Percentiles rank a stretch among this genome's conserved stretches.
phyloP scores from a whole-genome alignment of 2,797 vertebrate genomes.

The Cirrhinus molitorella region DNA sequence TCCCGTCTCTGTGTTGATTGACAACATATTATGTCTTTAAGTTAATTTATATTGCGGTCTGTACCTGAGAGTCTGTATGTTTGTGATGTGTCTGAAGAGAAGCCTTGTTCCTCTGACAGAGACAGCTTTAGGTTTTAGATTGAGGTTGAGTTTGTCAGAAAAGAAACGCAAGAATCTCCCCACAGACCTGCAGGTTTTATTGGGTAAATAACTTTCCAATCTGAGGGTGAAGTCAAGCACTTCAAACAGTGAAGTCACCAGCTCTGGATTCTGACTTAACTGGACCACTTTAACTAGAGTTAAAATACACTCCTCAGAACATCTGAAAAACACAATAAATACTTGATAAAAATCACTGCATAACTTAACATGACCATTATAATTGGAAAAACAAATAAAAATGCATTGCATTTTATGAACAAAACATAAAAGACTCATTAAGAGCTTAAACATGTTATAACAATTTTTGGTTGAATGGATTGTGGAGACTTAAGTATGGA shows the following conservation, averaged over 20 bases:
- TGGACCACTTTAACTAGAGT: constrained; percentile 35
- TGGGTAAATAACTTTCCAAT: constrained; percentile 49
- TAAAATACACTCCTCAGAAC: constrained; percentile 49
- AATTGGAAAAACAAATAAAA: too few relatives aligned
- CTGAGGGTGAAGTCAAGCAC: constrained; percentile 48
- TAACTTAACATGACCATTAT: too few relatives aligned
- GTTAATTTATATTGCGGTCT: neutral
- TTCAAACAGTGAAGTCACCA: constrained; percentile 57
- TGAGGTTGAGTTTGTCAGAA: constrained; percentile 55
- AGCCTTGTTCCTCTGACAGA: constrained; percentile 46
- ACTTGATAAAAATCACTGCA: too few relatives aligned
- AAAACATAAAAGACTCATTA: too few relatives aligned
- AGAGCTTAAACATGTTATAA: too few relatives aligned
- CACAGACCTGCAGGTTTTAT: constrained; percentile 58
- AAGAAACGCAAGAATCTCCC: constrained; percentile 47
- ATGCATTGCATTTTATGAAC: too few relatives aligned
- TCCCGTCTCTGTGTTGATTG: too few relatives aligned
- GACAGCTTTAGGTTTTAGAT: constrained; percentile 42
- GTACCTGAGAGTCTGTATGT: constrained; percentile 61
- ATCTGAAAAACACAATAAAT: neutral
- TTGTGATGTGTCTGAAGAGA: constrained; percentile 49
- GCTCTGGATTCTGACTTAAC: constrained; percentile 53
- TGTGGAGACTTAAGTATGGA: too few relatives aligned
- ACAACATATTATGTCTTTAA: neutral
- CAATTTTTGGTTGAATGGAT: too few relatives aligned